Percentiles rank a stretch among this genome's conserved stretches.
These are phyloP conservation scores for Xestia rhomboidea DNA, from an alignment of 2,888 invertebrate species.

Conservation along the genomic window DNA sequence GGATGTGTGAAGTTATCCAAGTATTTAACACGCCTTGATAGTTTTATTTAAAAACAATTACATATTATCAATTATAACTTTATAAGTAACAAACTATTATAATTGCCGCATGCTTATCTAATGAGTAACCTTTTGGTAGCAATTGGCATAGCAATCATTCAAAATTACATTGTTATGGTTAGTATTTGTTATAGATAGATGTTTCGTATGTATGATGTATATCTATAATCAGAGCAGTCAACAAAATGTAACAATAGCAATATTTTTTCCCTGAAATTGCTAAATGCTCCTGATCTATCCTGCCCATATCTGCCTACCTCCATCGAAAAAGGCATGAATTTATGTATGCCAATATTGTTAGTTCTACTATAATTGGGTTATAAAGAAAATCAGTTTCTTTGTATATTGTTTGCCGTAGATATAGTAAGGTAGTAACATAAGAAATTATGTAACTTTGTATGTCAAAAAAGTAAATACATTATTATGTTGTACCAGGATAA, in stretches of 20 bases:
- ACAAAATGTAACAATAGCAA: not conserved
- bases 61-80: constrained; percentile 27
- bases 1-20: constrained; percentile 4
- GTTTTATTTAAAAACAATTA: constrained; percentile 10
- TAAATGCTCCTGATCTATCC: not conserved
- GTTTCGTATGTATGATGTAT: not conserved
- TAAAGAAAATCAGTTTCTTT: not conserved
- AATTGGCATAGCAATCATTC: not conserved
- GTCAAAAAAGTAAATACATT: not conserved
- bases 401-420: not conserved
- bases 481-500: not conserved
- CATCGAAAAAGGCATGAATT: not conserved
- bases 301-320: not conserved
- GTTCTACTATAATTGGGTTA: not conserved
- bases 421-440: not conserved
- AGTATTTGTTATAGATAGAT: not conserved
- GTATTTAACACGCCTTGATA: constrained; percentile 2
- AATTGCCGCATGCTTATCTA: constrained; percentile 29
- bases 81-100: not conserved
- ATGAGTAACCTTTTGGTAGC: constrained; percentile 12
- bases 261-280: not conserved
- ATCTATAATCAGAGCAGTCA: not conserved
- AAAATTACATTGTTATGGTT: not conserved
- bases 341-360: not conserved
- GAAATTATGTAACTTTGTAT: not conserved